A percentile compares a stretch with the other conserved stretches of the same genome.
Evolutionary conservation across 1,140 invertebrate genomes (phyloP).

Genomic region (Mercenaria mercenaria): DNA sequence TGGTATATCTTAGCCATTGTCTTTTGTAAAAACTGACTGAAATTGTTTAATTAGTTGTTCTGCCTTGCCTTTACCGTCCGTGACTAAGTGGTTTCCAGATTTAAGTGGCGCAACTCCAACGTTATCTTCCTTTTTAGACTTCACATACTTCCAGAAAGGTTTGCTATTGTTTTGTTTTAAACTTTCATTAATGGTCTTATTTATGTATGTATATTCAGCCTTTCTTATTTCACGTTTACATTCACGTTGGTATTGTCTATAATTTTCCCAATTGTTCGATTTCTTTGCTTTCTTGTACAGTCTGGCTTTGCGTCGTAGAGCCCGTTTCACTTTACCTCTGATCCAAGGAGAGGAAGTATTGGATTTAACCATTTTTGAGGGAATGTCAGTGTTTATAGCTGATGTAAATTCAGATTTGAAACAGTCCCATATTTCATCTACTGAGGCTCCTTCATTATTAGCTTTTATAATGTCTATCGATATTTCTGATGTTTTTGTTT

Average conservation of each 20-base stretch:
- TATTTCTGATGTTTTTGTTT: neutral
- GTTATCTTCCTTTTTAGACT: constrained; percentile 36
- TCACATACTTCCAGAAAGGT: constrained; percentile 20
- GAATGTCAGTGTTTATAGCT: neutral
- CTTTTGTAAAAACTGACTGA: constrained; percentile 59
- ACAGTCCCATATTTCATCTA: neutral
- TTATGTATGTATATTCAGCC: constrained; percentile 23
- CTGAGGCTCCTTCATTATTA: neutral
- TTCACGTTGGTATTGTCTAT: constrained; percentile 16
- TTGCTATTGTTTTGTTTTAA: neutral
- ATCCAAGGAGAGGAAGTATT: neutral
- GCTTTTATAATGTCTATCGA: neutral
- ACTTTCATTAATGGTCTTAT: constrained; percentile 20
- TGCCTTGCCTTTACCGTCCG: neutral
- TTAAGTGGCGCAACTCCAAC: neutral
- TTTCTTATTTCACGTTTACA: neutral
- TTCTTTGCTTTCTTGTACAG: constrained; percentile 42
- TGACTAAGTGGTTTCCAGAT: neutral
- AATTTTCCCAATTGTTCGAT: constrained; percentile 32
- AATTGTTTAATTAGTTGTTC: constrained; percentile 45
- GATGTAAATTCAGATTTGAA: neutral
- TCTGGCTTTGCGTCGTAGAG: neutral
- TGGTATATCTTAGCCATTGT: neutral
- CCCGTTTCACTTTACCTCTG: neutral
- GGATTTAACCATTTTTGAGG: neutral